A percentile compares a stretch with the other conserved stretches of the same genome.
Conservation (phyloP, 2,888 invertebrate species). For the Papilio elwesi region DNA sequence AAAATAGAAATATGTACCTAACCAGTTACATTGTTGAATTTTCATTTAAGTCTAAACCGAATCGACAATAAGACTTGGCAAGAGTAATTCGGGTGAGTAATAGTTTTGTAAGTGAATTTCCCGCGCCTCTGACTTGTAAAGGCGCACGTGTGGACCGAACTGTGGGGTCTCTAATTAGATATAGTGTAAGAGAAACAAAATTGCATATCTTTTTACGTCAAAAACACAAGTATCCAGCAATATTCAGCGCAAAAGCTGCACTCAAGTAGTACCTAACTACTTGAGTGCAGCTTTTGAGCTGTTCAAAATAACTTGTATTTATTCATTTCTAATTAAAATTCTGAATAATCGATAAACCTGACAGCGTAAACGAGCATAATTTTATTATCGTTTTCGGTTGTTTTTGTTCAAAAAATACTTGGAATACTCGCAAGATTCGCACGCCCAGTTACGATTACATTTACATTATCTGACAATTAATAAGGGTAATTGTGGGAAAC, state of each 20-base stretch:
- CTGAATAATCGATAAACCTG: no score
- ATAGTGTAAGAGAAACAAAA: constrained; percentile 29
- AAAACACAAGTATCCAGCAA: neutral
- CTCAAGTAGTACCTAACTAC: no score
- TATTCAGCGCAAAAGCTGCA: no score
- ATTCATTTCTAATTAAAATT: no score
- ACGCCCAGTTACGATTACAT: constrained; percentile 4
- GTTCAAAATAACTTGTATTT: no score
- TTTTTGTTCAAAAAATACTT: neutral
- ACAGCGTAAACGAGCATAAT: no score
- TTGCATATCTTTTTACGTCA: neutral
- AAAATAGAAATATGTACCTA: neutral
- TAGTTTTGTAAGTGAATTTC: constrained; percentile 57
- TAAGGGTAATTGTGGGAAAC: constrained; percentile 37
- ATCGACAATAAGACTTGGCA: constrained; percentile 44
- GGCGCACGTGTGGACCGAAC: constrained; percentile 51
- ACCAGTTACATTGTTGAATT: constrained; percentile 1
- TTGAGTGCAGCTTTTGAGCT: no score
- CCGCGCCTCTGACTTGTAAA: constrained; percentile 46
- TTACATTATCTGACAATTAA: constrained; percentile 23
- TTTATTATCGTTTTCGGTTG: no score
- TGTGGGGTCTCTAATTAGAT: constrained; percentile 41
- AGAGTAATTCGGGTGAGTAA: constrained; percentile 49
- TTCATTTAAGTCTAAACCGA: constrained; percentile 22
- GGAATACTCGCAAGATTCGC: neutral